Conservation (phyloP, 2,888 invertebrate species). For the Chironomus riparius region DNA sequence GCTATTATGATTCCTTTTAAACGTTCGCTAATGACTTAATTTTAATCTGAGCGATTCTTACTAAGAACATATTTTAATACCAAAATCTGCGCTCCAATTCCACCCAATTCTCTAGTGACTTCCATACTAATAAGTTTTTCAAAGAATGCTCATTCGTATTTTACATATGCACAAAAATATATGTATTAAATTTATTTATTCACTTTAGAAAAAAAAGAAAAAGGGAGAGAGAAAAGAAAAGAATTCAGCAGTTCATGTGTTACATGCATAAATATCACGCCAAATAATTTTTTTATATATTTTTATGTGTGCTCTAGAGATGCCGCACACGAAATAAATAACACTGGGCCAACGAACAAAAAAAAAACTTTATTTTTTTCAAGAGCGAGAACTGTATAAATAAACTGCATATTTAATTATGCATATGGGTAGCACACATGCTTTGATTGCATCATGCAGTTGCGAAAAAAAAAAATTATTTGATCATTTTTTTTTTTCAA, state of each 20-base stretch:
- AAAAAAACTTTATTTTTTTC: neutral
- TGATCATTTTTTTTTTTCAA: neutral
- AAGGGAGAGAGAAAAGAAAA: neutral
- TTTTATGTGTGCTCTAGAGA: neutral
- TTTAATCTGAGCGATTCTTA: too few relatives aligned
- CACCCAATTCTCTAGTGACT: too few relatives aligned
- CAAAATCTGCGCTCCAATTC: too few relatives aligned
- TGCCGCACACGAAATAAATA: slow-evolving; percentile 4
- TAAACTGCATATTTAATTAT: slow-evolving; percentile 24
- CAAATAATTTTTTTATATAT: neutral
- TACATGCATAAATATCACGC: slow-evolving; percentile 19
- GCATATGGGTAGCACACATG: slow-evolving; percentile 12
- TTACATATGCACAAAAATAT: neutral
- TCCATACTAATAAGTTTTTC: too few relatives aligned
- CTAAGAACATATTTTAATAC: too few relatives aligned
- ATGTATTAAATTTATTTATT: neutral
- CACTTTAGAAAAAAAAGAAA: neutral
- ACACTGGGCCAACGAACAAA: neutral
- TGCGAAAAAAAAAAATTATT: neutral
- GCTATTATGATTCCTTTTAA: too few relatives aligned
- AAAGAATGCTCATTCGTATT: too few relatives aligned
- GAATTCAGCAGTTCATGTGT: neutral
- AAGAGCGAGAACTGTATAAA: neutral
- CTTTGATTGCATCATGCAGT: neutral
- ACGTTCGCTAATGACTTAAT: too few relatives aligned